Conservation (phyloP, 2,888 invertebrate genomes). For the Tetramorium bicarinatum region DNA sequence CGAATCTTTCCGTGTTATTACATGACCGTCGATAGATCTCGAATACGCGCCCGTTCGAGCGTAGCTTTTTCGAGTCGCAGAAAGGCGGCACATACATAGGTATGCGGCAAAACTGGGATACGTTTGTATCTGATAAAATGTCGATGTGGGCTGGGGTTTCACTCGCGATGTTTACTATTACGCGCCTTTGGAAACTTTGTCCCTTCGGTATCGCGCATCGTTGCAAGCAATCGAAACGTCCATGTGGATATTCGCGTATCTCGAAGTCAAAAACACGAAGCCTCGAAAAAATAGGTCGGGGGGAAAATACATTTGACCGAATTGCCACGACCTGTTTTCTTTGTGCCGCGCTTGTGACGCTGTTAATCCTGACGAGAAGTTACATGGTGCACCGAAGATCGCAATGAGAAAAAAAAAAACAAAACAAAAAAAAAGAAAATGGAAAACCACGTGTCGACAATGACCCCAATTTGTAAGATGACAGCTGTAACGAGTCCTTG, state of each 20-base stretch:
- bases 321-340: slow-evolving; percentile 53
- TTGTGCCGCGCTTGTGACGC: slow-evolving; percentile 33
- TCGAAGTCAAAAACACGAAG: slow-evolving; percentile 23
- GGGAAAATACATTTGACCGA: slow-evolving; percentile 43
- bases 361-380: slow-evolving; percentile 61
- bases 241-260: not conserved
- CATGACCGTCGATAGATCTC: slow-evolving; percentile 1
- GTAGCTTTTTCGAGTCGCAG: not conserved
- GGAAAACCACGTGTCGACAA: not conserved
- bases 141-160: not conserved
- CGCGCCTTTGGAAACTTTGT: slow-evolving; percentile 8
- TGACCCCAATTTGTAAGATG: slow-evolving; percentile 10
- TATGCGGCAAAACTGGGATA: not conserved
- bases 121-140: slow-evolving; percentile 34
- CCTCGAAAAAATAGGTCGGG: slow-evolving; percentile 19
- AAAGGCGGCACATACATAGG: not conserved
- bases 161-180: slow-evolving; percentile 21
- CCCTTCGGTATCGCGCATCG: slow-evolving; percentile 9
- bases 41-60: not conserved
- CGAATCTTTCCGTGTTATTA: not conserved
- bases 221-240: slow-evolving; percentile 22
- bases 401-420: not conserved
- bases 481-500: not conserved
- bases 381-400: slow-evolving; percentile 21
- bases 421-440: not conserved